Evolutionary conservation across 2,888 invertebrate species (phyloP).

Genomic region (Criorhina ranunculi): DNA sequence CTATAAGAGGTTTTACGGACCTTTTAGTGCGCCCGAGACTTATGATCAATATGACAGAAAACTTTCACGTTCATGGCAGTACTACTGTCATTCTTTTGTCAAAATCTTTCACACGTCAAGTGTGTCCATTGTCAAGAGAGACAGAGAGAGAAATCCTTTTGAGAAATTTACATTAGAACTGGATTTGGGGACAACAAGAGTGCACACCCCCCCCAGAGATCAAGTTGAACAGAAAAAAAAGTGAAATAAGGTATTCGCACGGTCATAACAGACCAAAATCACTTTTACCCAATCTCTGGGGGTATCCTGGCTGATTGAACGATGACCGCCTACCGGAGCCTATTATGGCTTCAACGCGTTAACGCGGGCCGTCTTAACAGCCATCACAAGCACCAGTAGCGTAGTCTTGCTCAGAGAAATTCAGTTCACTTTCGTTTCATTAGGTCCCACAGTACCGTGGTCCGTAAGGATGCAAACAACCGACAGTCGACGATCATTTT

Average conservation of each 20-base stretch:
- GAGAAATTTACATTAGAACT: constrained; percentile 61
- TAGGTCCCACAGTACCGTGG: constrained; percentile 30
- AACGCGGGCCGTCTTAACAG: constrained; percentile 65
- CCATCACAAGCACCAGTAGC: constrained; percentile 46
- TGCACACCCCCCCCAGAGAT: constrained; percentile 30
- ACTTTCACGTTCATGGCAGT: constrained; percentile 29
- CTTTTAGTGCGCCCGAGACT: constrained; percentile 46
- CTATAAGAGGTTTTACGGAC: constrained; percentile 26
- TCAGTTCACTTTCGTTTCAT: constrained; percentile 76
- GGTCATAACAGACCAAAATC: constrained; percentile 59
- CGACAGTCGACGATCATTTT: constrained; percentile 71
- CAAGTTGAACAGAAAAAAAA: constrained; percentile 5
- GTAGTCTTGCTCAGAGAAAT: constrained; percentile 54
- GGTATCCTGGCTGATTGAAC: constrained; percentile 22
- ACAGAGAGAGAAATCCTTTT: constrained; percentile 61
- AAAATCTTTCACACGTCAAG: constrained; percentile 57
- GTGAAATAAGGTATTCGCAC: constrained; percentile 38
- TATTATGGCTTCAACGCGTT: constrained; percentile 58
- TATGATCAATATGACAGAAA: constrained; percentile 51
- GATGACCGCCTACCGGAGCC: constrained; percentile 60
- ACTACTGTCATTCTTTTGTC: constrained; percentile 26
- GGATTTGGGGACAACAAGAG: constrained; percentile 9
- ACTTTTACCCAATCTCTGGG: constrained; percentile 50
- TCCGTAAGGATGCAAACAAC: constrained; percentile 34
- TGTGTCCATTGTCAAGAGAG: constrained; percentile 47